Evolutionary conservation across 2,888 invertebrate species (phyloP), one percentile per base, ranked within the genome.

Genomic region (Stenichneumon culpator): DNA sequence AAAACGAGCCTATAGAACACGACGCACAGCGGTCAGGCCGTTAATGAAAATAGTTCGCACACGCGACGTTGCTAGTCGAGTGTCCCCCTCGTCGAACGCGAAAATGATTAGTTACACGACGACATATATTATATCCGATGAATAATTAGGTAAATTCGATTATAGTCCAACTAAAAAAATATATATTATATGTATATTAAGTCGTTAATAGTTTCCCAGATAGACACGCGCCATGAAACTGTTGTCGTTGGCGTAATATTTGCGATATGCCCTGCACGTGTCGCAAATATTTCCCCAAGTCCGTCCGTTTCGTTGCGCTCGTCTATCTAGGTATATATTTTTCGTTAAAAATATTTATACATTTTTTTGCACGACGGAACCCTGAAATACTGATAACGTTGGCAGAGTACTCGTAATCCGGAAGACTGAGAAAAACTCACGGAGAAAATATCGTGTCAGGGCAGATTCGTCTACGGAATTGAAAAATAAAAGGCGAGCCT

Each of bases 401-500:
- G 36, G n/a, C 9, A 77, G 67, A 32, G 52, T 68, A 68, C 63
- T 57, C 68, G 57, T 39, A 57, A 60, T 78, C 22, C 19, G 44
- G 32, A 22, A 32, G n/a, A 57, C 44, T 19, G 16, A 69, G 60
- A 54, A 54, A 69, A 78, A 14, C 25, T 57, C 57, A 52, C 7
- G 7, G 57, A 25, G 9, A 57, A 57, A 57, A 57, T 57, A 57
- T 57, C 11, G 25, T 25, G 25, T 22, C 22, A 0, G 57, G 5
- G 25, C 57, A 57, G 14, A 25, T 57, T 57, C 25, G 22, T 57
- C 57, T 25, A 11, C 25, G 22, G 25, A n/a, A 32, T 16, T n/a
- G 16, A 60, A 57, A 25, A 57, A 25, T 16, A 47, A 25, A 32
- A 44, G 28, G 14, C 22, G 14, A 39, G 60, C 50, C 44, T 52